These are phyloP conservation scores for Heliconius himera DNA, from an alignment of 1,140 invertebrate species.

Conservation along the genomic window DNA sequence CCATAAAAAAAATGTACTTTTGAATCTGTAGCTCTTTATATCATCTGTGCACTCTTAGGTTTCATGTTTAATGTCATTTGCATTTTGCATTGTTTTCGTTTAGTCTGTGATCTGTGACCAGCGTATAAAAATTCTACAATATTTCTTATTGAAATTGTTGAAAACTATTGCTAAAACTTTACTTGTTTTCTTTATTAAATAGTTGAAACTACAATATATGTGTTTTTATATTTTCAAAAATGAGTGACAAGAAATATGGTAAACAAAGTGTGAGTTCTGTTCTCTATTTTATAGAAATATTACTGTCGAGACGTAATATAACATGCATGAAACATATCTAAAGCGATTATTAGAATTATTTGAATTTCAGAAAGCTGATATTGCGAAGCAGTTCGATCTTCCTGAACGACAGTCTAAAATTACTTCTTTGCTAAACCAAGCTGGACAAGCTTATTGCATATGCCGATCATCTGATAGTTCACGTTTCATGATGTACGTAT, in stretches of 20 bases:
- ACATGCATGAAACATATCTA: neutral
- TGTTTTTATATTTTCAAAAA: conserved; percentile 29
- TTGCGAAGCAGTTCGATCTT: conserved; percentile 93
- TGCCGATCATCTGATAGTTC: conserved; percentile 96
- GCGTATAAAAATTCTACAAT: neutral
- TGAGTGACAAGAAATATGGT: conserved; percentile 66
- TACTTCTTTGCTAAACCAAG: conserved; percentile 92
- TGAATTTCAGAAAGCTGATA: conserved; percentile 90
- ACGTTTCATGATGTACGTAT: conserved; percentile 96
- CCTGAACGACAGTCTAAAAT: conserved; percentile 96
- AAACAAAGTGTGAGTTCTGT: conserved; percentile 70
- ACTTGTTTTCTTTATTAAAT: neutral
- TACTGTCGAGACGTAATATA: neutral
- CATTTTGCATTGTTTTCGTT: neutral
- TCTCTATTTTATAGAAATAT: neutral
- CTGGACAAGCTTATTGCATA: conserved; percentile 96
- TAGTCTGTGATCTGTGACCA: neutral
- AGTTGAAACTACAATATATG: neutral
- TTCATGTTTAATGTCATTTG: neutral
- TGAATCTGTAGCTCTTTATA: neutral
- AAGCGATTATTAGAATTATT: neutral
- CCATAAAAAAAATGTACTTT: too few relatives aligned
- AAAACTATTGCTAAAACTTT: neutral
- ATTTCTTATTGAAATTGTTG: neutral
- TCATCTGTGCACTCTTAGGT: neutral